A percentile compares a stretch with the other conserved stretches of the same genome.
phyloP scores from a whole-genome alignment of 2,888 invertebrate species.

The Microchrysa polita region DNA sequence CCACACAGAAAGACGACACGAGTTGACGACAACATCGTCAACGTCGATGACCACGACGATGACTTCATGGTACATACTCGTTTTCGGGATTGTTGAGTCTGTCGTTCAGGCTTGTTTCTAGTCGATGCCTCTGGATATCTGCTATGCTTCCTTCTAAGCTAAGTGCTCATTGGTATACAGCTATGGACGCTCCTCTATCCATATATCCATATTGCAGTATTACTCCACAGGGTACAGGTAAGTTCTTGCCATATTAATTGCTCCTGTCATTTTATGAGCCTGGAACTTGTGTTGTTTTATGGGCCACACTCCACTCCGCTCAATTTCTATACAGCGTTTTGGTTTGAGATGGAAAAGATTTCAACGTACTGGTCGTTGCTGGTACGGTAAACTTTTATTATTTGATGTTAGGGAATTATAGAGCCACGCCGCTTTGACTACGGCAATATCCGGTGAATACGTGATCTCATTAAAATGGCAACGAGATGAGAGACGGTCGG shows the following conservation, averaged over 20 bases:
- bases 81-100: neutral
- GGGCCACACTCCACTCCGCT: slow-evolving; percentile 13
- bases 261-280: slow-evolving; percentile 44
- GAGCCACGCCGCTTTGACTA: slow-evolving; percentile 33
- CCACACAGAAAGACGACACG: slow-evolving; percentile 37
- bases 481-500: slow-evolving; percentile 5
- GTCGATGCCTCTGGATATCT: neutral
- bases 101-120: neutral
- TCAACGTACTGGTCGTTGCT: slow-evolving; percentile 31
- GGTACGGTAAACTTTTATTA: slow-evolving; percentile 45
- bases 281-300: slow-evolving; percentile 44
- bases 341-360: slow-evolving; percentile 24
- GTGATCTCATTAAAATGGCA: slow-evolving; percentile 42
- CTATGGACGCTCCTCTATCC: slow-evolving; percentile 1
- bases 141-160: neutral
- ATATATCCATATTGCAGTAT: slow-evolving; percentile 34
- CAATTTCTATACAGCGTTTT: slow-evolving; percentile 5
- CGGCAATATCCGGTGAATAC: slow-evolving; percentile 43
- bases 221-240: slow-evolving; percentile 41
- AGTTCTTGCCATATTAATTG: slow-evolving; percentile 43
- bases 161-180: neutral
- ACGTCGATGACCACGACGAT: neutral
- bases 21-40: slow-evolving; percentile 35
- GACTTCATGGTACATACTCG: slow-evolving; percentile 9
- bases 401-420: slow-evolving; percentile 39